Evolutionary conservation across 2,113 vertebrate species (phyloP).

Genomic region (Paramormyrops kingsleyae): DNA sequence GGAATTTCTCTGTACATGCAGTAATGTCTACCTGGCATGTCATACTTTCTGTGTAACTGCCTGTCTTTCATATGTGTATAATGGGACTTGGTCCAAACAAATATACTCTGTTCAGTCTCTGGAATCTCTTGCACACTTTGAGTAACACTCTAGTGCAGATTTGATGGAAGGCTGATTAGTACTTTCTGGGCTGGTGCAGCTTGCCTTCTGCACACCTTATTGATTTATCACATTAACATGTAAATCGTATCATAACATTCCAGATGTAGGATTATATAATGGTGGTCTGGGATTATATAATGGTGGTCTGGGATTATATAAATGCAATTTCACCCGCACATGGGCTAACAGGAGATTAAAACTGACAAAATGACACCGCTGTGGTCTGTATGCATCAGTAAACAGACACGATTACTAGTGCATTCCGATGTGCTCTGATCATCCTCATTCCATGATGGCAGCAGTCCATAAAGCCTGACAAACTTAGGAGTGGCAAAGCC

Average conservation of each 20-base stretch:
- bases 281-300: neutral
- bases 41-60: neutral
- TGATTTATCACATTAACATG: neutral
- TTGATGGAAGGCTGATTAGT: neutral
- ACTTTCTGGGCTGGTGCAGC: neutral
- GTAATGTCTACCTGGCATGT: neutral
- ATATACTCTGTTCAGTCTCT: neutral
- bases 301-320: too few relatives aligned
- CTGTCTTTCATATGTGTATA: neutral
- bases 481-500: neutral
- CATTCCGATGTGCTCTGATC: neutral
- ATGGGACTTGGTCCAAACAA: neutral
- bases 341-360: too few relatives aligned
- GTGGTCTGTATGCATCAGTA: too few relatives aligned
- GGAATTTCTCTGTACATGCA: neutral
- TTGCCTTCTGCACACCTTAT: neutral
- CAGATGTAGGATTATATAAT: neutral
- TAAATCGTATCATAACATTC: neutral
- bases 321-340: neutral
- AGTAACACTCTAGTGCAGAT: neutral
- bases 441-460: neutral
- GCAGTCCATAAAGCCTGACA: neutral
- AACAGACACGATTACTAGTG: too few relatives aligned
- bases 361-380: too few relatives aligned
- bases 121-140: rapidly evolving